These are phyloP conservation scores for Nanorana parkeri DNA, from an alignment of 2,113 vertebrate species.

Conservation along the genomic window DNA sequence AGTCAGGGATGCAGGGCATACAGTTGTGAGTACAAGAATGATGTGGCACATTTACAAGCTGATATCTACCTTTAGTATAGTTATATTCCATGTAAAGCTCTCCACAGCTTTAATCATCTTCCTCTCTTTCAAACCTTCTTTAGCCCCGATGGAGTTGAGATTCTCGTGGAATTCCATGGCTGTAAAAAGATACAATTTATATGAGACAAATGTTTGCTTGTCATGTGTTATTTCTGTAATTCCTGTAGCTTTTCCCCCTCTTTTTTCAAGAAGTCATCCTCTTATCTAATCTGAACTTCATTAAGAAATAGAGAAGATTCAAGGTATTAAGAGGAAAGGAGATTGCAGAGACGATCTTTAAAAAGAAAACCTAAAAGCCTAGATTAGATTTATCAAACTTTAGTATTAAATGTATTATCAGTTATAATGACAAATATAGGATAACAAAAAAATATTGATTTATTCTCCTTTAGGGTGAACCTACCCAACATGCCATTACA, in stretches of 20 bases:
- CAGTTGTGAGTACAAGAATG: constrained; percentile 30
- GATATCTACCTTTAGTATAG: constrained; percentile 90
- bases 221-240: constrained; percentile 23
- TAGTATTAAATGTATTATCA: not conserved
- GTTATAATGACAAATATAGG: too few species aligned
- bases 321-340: constrained; percentile 34
- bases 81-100: constrained; percentile 99
- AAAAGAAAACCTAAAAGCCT: constrained; percentile 39
- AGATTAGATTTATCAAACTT: constrained; percentile 23
- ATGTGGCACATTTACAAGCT: not conserved
- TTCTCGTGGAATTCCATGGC: constrained; percentile 98
- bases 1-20: constrained; percentile 13
- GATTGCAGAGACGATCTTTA: constrained; percentile 26
- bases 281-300: constrained; percentile 54
- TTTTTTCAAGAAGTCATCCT: constrained; percentile 16
- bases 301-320: constrained; percentile 41
- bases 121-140: constrained; percentile 93
- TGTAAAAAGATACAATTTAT: constrained; percentile 63
- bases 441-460: not conserved
- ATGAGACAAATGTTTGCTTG: constrained; percentile 3
- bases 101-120: constrained; percentile 94
- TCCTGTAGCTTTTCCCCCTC: not conserved
- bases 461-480: too few species aligned
- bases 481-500: too few species aligned
- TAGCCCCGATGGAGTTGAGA: constrained; percentile 86